phyloP scores from a whole-genome alignment of 2,113 vertebrate species.

The Dunckerocampus dactyliophorus region DNA sequence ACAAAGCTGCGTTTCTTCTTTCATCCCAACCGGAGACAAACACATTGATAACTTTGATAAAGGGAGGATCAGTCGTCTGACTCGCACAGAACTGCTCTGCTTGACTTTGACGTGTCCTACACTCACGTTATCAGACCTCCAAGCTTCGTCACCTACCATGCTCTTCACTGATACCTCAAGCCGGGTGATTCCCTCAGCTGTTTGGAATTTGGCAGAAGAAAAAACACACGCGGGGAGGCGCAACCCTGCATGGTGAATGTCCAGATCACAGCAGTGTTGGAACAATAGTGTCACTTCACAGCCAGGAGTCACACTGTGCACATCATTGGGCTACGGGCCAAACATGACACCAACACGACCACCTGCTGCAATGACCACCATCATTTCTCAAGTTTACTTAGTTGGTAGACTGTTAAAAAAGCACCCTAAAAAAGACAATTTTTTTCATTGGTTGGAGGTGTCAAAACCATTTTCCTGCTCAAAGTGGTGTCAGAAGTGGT shows the following conservation, averaged over 20 bases:
- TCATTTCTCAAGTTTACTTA: not conserved
- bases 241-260: slow-evolving; percentile 29
- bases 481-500: too few relatives aligned
- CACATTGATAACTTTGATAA: slow-evolving; percentile 23
- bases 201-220: slow-evolving; percentile 56
- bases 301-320: slow-evolving; percentile 18
- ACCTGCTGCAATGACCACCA: slow-evolving; percentile 28
- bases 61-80: slow-evolving; percentile 23
- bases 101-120: slow-evolving; percentile 33
- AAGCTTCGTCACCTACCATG: slow-evolving; percentile 46
- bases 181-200: slow-evolving; percentile 42
- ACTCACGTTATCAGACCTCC: slow-evolving; percentile 38
- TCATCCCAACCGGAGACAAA: slow-evolving; percentile 46
- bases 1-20: slow-evolving; percentile 26
- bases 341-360: slow-evolving; percentile 38
- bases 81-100: slow-evolving; percentile 22
- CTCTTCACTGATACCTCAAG: slow-evolving; percentile 26
- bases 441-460: too few relatives aligned
- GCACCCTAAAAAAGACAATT: too few relatives aligned
- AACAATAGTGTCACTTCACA: slow-evolving; percentile 44
- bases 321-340: slow-evolving; percentile 37
- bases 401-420: not conserved
- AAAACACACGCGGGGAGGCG: slow-evolving; percentile 18
- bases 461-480: too few relatives aligned
- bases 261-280: slow-evolving; percentile 26